Base-by-base conservation (phyloP, 2,888 invertebrate species). In the Euzophera pinguis region DNA sequence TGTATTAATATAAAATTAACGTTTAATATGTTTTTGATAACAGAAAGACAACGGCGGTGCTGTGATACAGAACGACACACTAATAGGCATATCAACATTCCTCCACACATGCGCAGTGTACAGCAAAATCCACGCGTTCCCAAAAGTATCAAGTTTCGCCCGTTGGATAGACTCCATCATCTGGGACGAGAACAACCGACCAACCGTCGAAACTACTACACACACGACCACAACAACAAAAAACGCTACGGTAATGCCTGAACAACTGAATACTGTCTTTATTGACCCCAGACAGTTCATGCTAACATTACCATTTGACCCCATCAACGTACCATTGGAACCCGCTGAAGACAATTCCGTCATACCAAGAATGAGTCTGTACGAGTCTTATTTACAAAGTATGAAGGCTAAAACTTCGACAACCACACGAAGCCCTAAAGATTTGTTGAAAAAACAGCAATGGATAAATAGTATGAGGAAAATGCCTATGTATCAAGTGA, bases 31-130 rank as follows among this genome's bases (percentile, higher is more conserved):
- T 22, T 29, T 50, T 56, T 1, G 27, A 0, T 79, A 73, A 3
- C 78, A 90, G 89, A 81, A 69, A 69, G 89, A 90, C 75, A 81
- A 88, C 57, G 89, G 89, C 0, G 89, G 89, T 0, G 84, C 89
- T 1, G 81, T 89, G 0, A 71, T 89, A 32, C 89, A 90, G 45
- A 88, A 89, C 73, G 77, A 82, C 62, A 87, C 84, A 0, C 66
- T 90, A 0, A 62, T 90, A 9, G 89, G 72, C 0, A 60, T 90
- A 13, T 67, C 88, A 0, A 69, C 78, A 0, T 89, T 84, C 65
- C 62, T 79, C 39, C 83, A 86, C 67, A 64, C 78, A 1, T 90
- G 89, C 57, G 89, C 87, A 0, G 62, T 81, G 1, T 90, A 88
- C 67, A 76, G 80, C 3, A 77, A 81, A 53, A 75, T 80, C 0